A percentile compares a stretch with the other conserved stretches of the same genome.
Evolutionary conservation across 2,797 vertebrate species (phyloP).

Genomic region (Cygnus olor): DNA sequence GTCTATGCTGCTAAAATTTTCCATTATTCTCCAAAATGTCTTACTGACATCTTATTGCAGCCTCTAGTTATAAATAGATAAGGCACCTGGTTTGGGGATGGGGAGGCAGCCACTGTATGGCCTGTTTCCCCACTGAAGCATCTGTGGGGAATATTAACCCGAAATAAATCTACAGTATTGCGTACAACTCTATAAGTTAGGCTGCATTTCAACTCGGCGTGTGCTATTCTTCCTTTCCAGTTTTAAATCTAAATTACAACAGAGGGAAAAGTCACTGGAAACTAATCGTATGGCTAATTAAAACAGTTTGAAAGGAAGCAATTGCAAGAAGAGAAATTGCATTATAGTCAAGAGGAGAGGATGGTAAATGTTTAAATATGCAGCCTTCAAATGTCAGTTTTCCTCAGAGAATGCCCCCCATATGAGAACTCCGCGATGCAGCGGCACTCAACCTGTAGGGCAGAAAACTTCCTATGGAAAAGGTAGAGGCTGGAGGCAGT

Average conservation of each 20-base stretch:
- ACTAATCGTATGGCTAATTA: conserved; percentile 67
- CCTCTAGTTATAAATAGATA: not conserved
- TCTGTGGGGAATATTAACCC: not conserved
- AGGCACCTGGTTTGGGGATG: not conserved
- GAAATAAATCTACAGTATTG: not conserved
- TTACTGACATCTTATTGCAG: not conserved
- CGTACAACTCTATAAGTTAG: not conserved
- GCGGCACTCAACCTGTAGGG: conserved; percentile 21
- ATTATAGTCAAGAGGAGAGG: conserved; percentile 29
- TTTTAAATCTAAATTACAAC: conserved; percentile 49
- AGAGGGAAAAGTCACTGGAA: conserved; percentile 55
- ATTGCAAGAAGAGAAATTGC: conserved; percentile 48
- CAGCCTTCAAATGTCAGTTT: conserved; percentile 60
- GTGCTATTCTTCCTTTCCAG: conserved; percentile 21
- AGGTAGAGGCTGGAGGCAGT: conserved; percentile 53
- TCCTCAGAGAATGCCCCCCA: conserved; percentile 54
- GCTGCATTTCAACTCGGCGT: not conserved
- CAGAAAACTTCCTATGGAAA: conserved; percentile 48
- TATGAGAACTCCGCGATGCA: conserved; percentile 44
- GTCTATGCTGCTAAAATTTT: not conserved
- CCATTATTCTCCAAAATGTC: not conserved
- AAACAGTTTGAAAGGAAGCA: conserved; percentile 57
- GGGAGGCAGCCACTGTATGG: rapidly evolving
- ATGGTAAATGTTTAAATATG: conserved; percentile 67
- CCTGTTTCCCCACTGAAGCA: not conserved